Evolutionary conservation across 2,888 invertebrate genomes (phyloP).

Genomic region (Meiosimyza platycephala): DNA sequence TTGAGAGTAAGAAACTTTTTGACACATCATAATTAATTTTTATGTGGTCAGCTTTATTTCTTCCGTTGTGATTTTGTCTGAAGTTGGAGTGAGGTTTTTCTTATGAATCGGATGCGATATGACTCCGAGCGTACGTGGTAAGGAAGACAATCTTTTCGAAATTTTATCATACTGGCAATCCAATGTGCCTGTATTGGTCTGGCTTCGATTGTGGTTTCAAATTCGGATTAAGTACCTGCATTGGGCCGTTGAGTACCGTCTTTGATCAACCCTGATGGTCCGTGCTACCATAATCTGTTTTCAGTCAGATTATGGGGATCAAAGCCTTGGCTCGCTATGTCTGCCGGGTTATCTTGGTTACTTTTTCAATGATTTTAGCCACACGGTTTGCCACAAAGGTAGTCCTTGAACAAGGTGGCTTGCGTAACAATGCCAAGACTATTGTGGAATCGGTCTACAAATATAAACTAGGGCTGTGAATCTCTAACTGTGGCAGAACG

Average conservation of each 20-base stretch:
- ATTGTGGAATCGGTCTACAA: slow-evolving; percentile 37
- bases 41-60: neutral
- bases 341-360: slow-evolving; percentile 36
- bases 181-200: slow-evolving; percentile 17
- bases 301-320: slow-evolving; percentile 22
- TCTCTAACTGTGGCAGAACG: slow-evolving; percentile 6
- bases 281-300: slow-evolving; percentile 36
- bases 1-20: slow-evolving; percentile 21
- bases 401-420: slow-evolving; percentile 35
- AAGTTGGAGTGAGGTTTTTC: no score
- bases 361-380: slow-evolving; percentile 29
- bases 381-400: slow-evolving; percentile 40
- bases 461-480: neutral
- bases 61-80: neutral
- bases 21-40: neutral
- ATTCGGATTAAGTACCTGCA: no score
- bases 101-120: neutral
- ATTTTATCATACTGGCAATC: slow-evolving; percentile 13
- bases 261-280: slow-evolving; percentile 27
- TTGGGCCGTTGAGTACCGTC: neutral
- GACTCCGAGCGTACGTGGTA: slow-evolving; percentile 30
- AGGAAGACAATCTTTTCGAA: slow-evolving; percentile 34
- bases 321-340: slow-evolving; percentile 39
- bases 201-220: slow-evolving; percentile 17
- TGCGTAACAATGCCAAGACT: slow-evolving; percentile 32